A percentile compares a stretch with the other conserved stretches of the same genome.
These are phyloP conservation scores for Notarius lentiginosus DNA, from an alignment of 2,113 vertebrate genomes.

Conservation along the genomic window DNA sequence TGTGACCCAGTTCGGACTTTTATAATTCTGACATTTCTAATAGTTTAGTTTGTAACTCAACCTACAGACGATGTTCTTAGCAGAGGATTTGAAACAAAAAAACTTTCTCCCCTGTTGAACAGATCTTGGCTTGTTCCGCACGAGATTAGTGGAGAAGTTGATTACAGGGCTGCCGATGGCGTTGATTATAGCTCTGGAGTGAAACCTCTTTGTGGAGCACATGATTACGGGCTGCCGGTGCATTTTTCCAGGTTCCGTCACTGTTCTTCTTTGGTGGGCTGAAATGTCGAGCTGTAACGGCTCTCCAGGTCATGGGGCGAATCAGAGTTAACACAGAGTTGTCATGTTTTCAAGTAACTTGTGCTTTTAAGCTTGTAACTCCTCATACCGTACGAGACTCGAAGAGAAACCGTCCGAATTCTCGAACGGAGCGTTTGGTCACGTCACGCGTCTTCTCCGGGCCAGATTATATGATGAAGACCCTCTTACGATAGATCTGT, in stretches of 20 bases:
- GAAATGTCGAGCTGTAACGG: neutral
- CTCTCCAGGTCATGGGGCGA: neutral
- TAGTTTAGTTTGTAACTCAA: too few relatives aligned
- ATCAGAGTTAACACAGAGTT: neutral
- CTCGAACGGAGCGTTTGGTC: neutral
- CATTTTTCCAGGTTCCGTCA: neutral
- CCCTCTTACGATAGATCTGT: neutral
- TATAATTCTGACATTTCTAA: neutral
- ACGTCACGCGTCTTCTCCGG: neutral
- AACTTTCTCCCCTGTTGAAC: neutral
- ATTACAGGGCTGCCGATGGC: conserved; percentile 17
- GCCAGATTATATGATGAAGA: neutral
- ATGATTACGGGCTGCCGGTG: conserved; percentile 13
- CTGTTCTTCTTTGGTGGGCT: neutral
- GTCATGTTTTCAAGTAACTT: too few relatives aligned
- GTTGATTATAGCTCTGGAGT: conserved; percentile 18
- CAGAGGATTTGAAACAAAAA: neutral
- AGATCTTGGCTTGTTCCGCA: neutral
- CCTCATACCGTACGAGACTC: too few relatives aligned
- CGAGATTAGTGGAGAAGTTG: conserved; percentile 25
- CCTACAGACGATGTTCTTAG: neutral
- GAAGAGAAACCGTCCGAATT: neutral
- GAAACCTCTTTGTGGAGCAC: neutral
- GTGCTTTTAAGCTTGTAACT: too few relatives aligned
- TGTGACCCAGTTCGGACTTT: neutral